phyloP scores from a whole-genome alignment of 2,888 invertebrate genomes.

The Habrosyne pyritoides region DNA sequence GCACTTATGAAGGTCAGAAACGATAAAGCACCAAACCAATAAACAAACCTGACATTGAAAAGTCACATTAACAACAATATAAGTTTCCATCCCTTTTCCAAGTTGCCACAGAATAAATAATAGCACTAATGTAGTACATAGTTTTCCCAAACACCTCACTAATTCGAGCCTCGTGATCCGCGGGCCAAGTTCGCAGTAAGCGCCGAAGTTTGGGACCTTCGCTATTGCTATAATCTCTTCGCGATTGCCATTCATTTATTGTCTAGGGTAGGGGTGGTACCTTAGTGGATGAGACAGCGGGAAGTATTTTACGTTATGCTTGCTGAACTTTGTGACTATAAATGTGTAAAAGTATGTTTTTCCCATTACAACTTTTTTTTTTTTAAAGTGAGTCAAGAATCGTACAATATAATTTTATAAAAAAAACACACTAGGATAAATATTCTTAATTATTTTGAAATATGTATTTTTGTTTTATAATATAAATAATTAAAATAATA shows the following conservation, averaged over 20 bases:
- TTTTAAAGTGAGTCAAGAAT: too few relatives aligned
- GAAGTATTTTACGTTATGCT: too few relatives aligned
- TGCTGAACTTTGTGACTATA: too few relatives aligned
- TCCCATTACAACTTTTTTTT: too few relatives aligned
- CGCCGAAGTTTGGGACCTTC: constrained; percentile 57
- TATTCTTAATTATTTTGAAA: too few relatives aligned
- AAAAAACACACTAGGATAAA: too few relatives aligned
- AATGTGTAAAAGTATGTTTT: background rate
- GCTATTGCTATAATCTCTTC: constrained; percentile 72
- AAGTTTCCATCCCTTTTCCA: background rate
- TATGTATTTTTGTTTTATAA: too few relatives aligned
- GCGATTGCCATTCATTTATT: constrained; percentile 78
- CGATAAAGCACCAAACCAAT: background rate
- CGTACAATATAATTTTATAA: too few relatives aligned
- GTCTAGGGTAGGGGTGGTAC: constrained; percentile 26
- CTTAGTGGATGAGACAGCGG: constrained; percentile 4
- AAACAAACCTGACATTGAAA: background rate
- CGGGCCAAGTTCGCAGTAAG: constrained; percentile 40
- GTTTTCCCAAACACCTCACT: constrained; percentile 1
- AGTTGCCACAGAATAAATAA: background rate
- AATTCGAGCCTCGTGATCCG: constrained; percentile 10
- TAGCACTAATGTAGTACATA: background rate
- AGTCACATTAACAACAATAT: background rate
- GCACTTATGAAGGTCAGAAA: too few relatives aligned
- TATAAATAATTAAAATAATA: too few relatives aligned